A percentile compares a stretch with the other conserved stretches of the same genome.
These are phyloP conservation scores for Merodon equestris DNA, from an alignment of 2,888 invertebrate species.

Conservation along the genomic window DNA sequence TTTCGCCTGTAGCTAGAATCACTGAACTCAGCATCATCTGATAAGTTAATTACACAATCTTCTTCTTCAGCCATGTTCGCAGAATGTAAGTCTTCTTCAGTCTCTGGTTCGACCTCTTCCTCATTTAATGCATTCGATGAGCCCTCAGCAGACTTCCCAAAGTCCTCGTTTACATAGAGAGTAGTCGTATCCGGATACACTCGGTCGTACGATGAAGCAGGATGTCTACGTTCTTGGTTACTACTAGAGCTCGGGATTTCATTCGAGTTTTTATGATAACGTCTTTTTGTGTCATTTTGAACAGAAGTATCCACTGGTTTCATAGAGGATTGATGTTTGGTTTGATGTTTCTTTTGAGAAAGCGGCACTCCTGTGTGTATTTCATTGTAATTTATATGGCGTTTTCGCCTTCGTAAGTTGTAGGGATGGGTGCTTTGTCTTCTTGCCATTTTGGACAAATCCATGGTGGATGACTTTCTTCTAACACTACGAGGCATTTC, in stretches of 20 bases:
- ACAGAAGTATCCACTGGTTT: too few species aligned
- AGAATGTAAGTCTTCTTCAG: background rate
- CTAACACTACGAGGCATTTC: conserved; percentile 13
- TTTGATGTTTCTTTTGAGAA: background rate
- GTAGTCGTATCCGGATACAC: background rate
- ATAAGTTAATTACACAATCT: background rate
- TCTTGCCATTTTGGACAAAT: conserved; percentile 17
- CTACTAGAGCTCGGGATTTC: too few species aligned
- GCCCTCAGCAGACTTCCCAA: background rate
- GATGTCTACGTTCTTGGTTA: too few species aligned
- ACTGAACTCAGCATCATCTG: background rate
- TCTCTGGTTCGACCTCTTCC: background rate
- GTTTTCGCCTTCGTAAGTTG: conserved; percentile 18
- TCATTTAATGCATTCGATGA: background rate
- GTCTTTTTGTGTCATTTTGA: too few species aligned
- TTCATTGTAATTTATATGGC: conserved; percentile 18
- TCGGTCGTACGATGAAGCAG: too few species aligned
- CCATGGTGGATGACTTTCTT: conserved; percentile 16
- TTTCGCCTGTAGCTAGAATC: conserved; percentile 5
- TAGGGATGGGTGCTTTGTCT: conserved; percentile 20
- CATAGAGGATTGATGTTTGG: background rate
- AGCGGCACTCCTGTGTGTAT: background rate
- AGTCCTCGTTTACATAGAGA: conserved; percentile 12
- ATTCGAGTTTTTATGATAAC: too few species aligned
- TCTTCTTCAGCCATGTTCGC: background rate